Evolutionary conservation across 2,888 invertebrate species (phyloP).

Genomic region (Elysia crispata): DNA sequence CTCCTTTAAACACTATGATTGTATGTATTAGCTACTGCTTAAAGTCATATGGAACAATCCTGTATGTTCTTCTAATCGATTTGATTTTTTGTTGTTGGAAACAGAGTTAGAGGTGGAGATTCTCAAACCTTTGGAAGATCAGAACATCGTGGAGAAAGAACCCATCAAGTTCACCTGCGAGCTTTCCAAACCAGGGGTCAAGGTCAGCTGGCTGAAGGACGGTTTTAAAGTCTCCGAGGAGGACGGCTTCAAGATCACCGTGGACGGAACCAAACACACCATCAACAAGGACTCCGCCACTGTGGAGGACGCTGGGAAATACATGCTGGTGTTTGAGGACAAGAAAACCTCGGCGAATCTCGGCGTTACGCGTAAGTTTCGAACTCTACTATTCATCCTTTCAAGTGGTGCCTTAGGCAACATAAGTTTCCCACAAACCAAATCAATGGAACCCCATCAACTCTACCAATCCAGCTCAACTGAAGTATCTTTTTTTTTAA

Average conservation of each 20-base stretch:
- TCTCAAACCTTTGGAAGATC: conserved; percentile 58
- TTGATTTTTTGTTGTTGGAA: neutral
- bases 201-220: conserved; percentile 91
- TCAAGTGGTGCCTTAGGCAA: too few species aligned
- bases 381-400: too few species aligned
- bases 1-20: too few species aligned
- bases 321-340: conserved; percentile 66
- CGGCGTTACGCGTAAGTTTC: conserved; percentile 69
- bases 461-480: neutral
- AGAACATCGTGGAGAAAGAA: conserved; percentile 60
- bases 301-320: conserved; percentile 70
- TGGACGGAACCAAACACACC: conserved; percentile 81
- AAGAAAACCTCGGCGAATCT: conserved; percentile 70
- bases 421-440: neutral
- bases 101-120: conserved; percentile 62
- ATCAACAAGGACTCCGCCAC: conserved; percentile 67
- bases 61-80: too few species aligned
- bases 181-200: conserved; percentile 94
- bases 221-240: conserved; percentile 89
- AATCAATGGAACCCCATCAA: neutral
- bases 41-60: too few species aligned
- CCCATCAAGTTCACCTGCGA: conserved; percentile 91
- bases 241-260: conserved; percentile 87
- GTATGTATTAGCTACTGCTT: too few species aligned
- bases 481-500: too few species aligned